phyloP scores from a whole-genome alignment of 2,888 invertebrate genomes.

The Gnatocerus cornutus region DNA sequence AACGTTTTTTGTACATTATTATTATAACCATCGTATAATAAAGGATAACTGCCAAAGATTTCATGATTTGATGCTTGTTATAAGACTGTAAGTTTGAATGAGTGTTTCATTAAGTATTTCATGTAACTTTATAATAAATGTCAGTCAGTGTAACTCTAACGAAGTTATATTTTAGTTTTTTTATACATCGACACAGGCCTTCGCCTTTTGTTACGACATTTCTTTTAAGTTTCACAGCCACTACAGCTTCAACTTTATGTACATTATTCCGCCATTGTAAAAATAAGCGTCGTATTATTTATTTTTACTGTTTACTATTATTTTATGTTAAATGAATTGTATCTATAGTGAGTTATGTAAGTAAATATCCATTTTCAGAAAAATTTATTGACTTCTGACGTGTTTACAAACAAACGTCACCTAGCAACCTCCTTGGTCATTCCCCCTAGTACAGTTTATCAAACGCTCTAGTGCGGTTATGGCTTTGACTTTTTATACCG shows the following conservation, averaged over 20 bases:
- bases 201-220: constrained; percentile 33
- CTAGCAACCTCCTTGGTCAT: constrained; percentile 16
- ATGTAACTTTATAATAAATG: constrained; percentile 50
- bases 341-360: constrained; percentile 63
- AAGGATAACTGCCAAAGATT: constrained; percentile 64
- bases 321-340: constrained; percentile 48
- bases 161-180: constrained; percentile 33
- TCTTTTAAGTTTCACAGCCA: constrained; percentile 14
- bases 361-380: constrained; percentile 57
- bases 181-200: constrained; percentile 60
- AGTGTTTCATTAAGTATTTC: constrained; percentile 46
- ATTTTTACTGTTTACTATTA: constrained; percentile 51
- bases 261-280: constrained; percentile 52
- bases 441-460: background rate
- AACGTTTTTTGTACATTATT: constrained; percentile 48
- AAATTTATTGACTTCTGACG: constrained; percentile 10
- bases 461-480: too few relatives aligned
- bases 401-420: constrained; percentile 12
- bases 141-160: constrained; percentile 47
- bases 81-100: constrained; percentile 51
- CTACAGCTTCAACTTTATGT: constrained; percentile 44
- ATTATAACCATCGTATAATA: constrained; percentile 47
- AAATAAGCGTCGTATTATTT: constrained; percentile 52
- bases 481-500: too few relatives aligned
- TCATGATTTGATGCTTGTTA: constrained; percentile 57